Evolutionary conservation across 2,888 invertebrate genomes (phyloP), one percentile per base, ranked within the genome.

Genomic region (Agriopis marginaria): DNA sequence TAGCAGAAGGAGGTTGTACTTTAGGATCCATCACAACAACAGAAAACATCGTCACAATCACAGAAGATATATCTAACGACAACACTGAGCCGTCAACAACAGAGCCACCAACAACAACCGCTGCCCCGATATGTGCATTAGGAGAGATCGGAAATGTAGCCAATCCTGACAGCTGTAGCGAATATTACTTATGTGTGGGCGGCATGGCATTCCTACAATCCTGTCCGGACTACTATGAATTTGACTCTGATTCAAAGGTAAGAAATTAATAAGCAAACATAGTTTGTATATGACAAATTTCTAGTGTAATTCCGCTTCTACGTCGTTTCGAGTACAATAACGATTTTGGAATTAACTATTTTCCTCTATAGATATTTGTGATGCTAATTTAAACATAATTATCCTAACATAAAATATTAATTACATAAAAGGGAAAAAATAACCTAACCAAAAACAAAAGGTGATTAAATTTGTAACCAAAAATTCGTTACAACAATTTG

Each of bases 221-320:
- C 7, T 84, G 84, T 45, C 70, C 74, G 6, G 75, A 74, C 0
- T 82, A 82, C 42, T 74, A 72, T 44, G 86, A 87, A 70, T 86
- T 77, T 23, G 77, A 84, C 67, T 70, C 74, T 7, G 65, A 45
- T 0, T 5, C 54, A 1, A 60, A 50, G 14, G 85, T 83, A 72
- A 79, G 55, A 11, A 32, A 3, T 3, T 32, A 32, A 32, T 3
- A 3, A 32, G 32, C 32, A 32, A 32, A 32, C 32, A 32, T 32
- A 3, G 32, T 5, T 32, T 32, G n/a, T n/a, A n/a, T n/a, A n/a
- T n/a, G n/a, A n/a, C n/a, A n/a, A n/a, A n/a, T n/a, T n/a, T n/a
- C n/a, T n/a, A n/a, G n/a, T n/a, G n/a, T n/a, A n/a, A n/a, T n/a
- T n/a, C n/a, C n/a, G n/a, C n/a, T n/a, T n/a, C n/a, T n/a, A n/a